Evolutionary conservation across 2,797 vertebrate genomes (phyloP), one percentile per base, ranked within the genome.

Genomic region (Todus mexicanus): DNA sequence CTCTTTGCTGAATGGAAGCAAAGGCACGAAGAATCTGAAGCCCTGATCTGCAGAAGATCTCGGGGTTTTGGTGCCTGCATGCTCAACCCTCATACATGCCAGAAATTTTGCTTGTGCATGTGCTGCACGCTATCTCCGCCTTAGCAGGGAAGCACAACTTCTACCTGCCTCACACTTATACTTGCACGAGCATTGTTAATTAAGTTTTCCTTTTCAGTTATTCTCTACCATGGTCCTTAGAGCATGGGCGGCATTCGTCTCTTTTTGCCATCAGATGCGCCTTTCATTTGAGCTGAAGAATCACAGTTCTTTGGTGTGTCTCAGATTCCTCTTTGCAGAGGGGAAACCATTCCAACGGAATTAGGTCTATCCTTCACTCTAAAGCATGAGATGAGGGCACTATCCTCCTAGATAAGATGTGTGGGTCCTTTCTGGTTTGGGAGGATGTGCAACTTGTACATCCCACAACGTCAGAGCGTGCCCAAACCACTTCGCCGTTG

Each of bases 401-500:
- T 1, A 4, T 51, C 14, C 15, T 77, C 22, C 18, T 47, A 72
- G 56, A n/a, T 11, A 37, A 51, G n/a, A 31, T 73, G 5, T 59
- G 7, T 79, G 47, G 17, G 63, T 74, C 31, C 23, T 61, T 47
- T 74, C 25, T 88, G 37, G 5, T 77, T 76, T 81, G 48, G 21
- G 26, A 69, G 40, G 10, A 33, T 64, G 33, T 38, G 19, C 26
- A 48, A 2, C 27, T 76, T 69, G 13, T 19, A 19, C 23, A 9
- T 79, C 57, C 29, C 40, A 38, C n/a, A 45, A 7, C 1, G 4
- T 80, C n/a, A 23, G 9, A 35, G 27, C 0, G 0, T 72, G 19
- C 43, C 45, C 47, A 63, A 31, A 27, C 16, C 31, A 26, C 50
- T 87, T 81, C 29, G 40, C 51, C 70, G 3, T 61, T 59, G 17